Evolutionary conservation across 2,888 invertebrate species (phyloP).

Genomic region (Calliphora vomitoria): DNA sequence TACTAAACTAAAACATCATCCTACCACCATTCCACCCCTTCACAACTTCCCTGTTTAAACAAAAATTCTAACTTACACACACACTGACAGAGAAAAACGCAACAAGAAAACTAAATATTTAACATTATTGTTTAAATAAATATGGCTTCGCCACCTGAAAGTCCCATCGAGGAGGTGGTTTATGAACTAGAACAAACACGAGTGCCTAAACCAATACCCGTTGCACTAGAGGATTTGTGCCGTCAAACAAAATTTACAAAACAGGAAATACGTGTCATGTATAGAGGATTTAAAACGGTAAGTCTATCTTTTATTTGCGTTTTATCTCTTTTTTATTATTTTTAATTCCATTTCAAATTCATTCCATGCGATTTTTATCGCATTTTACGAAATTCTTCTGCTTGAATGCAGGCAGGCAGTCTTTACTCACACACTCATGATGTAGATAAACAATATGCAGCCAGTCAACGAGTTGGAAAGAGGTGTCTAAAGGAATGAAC

Average conservation of each 20-base stretch:
- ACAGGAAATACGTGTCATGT: conserved; percentile 98
- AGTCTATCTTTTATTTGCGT: conserved; percentile 73
- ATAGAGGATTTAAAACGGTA: conserved; percentile 94
- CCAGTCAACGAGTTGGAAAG: background rate
- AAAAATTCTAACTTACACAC: background rate
- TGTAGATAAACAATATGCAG: conserved; percentile 29
- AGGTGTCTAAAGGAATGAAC: conserved; percentile 1
- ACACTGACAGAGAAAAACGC: background rate
- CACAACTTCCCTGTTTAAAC: background rate
- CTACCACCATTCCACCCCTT: background rate
- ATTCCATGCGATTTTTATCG: conserved; percentile 10
- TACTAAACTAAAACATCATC: background rate
- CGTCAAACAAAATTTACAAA: conserved; percentile 97
- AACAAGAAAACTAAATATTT: conserved; percentile 26
- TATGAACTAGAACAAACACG: conserved; percentile 93
- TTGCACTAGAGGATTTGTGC: conserved; percentile 95
- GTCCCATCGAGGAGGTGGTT: conserved; percentile 93
- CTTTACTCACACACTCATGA: background rate
- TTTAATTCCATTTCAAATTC: conserved; percentile 43
- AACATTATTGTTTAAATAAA: conserved; percentile 57
- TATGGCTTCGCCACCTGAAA: conserved; percentile 95
- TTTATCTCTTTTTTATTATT: background rate
- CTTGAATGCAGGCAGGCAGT: conserved; percentile 25
- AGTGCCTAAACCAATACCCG: conserved; percentile 92
- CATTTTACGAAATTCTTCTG: conserved; percentile 25